Evolutionary conservation across 35 echinoderm and acorn worm genomes (phyloP).

Genomic region (Apostichopus californicus): DNA sequence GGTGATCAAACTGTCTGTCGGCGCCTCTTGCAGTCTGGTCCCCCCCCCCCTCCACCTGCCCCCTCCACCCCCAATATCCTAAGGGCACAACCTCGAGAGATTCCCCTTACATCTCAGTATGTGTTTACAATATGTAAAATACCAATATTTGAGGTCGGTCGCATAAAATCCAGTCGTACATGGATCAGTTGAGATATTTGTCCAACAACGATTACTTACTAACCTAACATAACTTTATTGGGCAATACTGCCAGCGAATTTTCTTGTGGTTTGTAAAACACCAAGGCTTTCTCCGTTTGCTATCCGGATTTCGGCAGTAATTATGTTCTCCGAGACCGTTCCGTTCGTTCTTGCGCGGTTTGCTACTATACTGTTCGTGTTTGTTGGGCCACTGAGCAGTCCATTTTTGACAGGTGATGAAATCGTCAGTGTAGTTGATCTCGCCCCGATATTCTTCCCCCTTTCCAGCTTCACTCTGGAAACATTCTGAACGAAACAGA

Average conservation of each 20-base stretch:
- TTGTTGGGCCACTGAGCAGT: conserved; percentile 79
- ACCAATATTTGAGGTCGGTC: too few species aligned
- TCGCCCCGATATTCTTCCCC: conserved; percentile 87
- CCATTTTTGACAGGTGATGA: conserved; percentile 94
- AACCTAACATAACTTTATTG: conserved; percentile 67
- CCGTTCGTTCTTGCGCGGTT: conserved; percentile 64
- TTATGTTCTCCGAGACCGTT: conserved; percentile 88
- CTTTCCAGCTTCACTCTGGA: conserved; percentile 70
- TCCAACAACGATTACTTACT: too few species aligned
- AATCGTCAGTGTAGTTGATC: conserved; percentile 76
- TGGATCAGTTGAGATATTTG: too few species aligned
- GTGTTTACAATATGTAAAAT: too few species aligned
- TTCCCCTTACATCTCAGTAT: too few species aligned
- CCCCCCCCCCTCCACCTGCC: too few species aligned
- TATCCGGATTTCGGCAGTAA: conserved; percentile 87
- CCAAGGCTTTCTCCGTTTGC: conserved; percentile 75
- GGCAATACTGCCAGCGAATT: conserved; percentile 80
- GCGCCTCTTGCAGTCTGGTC: too few species aligned
- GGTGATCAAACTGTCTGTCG: too few species aligned
- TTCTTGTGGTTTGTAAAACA: conserved; percentile 93
- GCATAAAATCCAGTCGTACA: too few species aligned
- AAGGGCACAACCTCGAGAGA: too few species aligned
- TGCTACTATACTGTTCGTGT: conserved; percentile 67
- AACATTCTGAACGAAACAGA: conserved; percentile 53
- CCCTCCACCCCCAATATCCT: too few species aligned